Conservation (phyloP, 2,113 vertebrate species). For the Haplochromis burtoni region DNA sequence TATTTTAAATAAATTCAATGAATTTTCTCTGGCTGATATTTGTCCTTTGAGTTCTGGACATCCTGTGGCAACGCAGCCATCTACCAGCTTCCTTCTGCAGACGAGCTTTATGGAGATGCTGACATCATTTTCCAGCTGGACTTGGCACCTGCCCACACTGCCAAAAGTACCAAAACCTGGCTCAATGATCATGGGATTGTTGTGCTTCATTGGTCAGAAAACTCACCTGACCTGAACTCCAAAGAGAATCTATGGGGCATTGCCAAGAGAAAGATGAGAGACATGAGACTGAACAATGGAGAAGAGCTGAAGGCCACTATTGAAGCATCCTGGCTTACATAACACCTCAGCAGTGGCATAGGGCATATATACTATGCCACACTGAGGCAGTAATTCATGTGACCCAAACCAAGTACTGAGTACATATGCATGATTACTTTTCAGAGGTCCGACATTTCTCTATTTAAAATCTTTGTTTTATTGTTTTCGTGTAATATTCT, state of each 20-base stretch:
- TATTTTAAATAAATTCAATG: not conserved
- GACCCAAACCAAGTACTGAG: not conserved
- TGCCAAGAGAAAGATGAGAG: not conserved
- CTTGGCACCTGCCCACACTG: not conserved
- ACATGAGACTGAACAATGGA: not conserved
- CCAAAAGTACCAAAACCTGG: not conserved
- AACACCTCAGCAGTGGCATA: not conserved
- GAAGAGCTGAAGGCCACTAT: not conserved
- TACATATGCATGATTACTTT: not conserved
- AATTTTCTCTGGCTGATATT: not conserved
- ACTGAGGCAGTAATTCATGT: not conserved
- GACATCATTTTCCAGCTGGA: not conserved
- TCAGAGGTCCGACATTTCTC: not conserved
- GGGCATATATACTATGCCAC: not conserved
- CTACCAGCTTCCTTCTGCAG: not conserved
- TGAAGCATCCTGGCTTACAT: not conserved
- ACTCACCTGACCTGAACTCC: not conserved
- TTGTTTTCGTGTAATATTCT: not conserved
- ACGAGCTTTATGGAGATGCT: not conserved
- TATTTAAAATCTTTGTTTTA: not conserved
- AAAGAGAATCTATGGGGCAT: not conserved
- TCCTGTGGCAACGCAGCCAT: not conserved
- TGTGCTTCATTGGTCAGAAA: not conserved
- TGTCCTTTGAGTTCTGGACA: not conserved
- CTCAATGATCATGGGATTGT: not conserved